phyloP scores from a whole-genome alignment of 1,140 invertebrate genomes.

The Dendroctonus valens region DNA sequence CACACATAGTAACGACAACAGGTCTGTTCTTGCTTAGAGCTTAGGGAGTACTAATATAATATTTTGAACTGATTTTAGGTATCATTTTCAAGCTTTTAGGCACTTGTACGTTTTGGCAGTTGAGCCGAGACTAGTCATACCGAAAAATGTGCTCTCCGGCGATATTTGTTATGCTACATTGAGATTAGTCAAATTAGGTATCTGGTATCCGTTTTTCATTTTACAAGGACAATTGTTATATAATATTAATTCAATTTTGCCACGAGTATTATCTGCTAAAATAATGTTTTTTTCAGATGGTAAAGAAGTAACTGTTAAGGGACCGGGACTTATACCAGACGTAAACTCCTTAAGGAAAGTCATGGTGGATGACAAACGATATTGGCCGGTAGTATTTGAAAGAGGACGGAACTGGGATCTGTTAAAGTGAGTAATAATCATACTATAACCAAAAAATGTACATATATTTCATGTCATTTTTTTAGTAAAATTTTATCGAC shows the following conservation, averaged over 20 bases:
- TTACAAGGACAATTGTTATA: neutral
- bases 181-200: conserved; percentile 57
- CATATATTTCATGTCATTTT: conserved; percentile 23
- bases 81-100: conserved; percentile 92
- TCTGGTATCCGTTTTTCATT: neutral
- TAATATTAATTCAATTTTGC: neutral
- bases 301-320: conserved; percentile 55
- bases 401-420: conserved; percentile 80
- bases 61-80: conserved; percentile 55
- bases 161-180: conserved; percentile 80
- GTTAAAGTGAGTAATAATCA: conserved; percentile 59
- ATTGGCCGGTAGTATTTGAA: conserved; percentile 85
- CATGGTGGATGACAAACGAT: conserved; percentile 76
- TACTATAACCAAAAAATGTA: neutral
- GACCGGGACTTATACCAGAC: conserved; percentile 86
- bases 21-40: conserved; percentile 49
- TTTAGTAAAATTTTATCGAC: conserved; percentile 51
- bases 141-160: conserved; percentile 78
- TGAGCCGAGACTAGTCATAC: conserved; percentile 83
- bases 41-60: neutral
- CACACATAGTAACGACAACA: conserved; percentile 92
- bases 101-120: conserved; percentile 94
- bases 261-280: neutral
- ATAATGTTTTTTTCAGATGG: conserved; percentile 9
- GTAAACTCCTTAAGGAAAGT: conserved; percentile 74